phyloP scores from a whole-genome alignment of 2,888 invertebrate genomes.

The Xanthostigma xanthostigma region DNA sequence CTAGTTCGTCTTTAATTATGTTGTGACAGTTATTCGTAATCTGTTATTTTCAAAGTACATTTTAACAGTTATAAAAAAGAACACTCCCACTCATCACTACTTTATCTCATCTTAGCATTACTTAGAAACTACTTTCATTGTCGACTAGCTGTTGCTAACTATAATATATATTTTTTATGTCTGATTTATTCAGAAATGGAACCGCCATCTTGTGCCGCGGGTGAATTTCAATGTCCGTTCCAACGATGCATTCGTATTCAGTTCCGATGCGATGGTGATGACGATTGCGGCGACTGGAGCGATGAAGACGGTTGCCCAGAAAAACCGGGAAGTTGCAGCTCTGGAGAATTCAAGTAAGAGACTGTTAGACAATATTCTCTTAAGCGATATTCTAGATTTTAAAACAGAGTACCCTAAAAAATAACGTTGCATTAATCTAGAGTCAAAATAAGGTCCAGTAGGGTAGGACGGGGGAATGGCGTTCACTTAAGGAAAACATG shows the following conservation, averaged over 20 bases:
- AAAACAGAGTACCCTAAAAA: too few relatives aligned
- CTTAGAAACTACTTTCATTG: not conserved
- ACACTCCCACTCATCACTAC: too few relatives aligned
- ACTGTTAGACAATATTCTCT: too few relatives aligned
- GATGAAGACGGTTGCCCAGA: conserved; percentile 68
- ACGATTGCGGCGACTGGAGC: conserved; percentile 78
- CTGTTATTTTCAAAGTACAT: too few relatives aligned
- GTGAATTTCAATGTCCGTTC: conserved; percentile 52
- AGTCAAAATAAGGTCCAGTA: too few relatives aligned
- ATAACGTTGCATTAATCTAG: too few relatives aligned
- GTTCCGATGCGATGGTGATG: conserved; percentile 71
- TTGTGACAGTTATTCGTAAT: not conserved
- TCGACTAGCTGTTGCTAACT: conserved; percentile 1
- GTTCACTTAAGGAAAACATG: too few relatives aligned
- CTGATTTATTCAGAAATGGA: conserved; percentile 22
- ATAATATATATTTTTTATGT: too few relatives aligned
- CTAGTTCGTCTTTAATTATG: not conserved
- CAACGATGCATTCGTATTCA: conserved; percentile 56
- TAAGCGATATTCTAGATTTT: too few relatives aligned
- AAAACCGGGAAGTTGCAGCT: conserved; percentile 44
- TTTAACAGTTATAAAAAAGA: too few relatives aligned
- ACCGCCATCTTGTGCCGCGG: conserved; percentile 50
- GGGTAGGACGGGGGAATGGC: too few relatives aligned
- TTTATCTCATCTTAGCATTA: not conserved
- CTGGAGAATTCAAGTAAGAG: conserved; percentile 53